These are phyloP conservation scores for Leptura quadrifasciata DNA, from an alignment of 2,888 invertebrate genomes.

Conservation along the genomic window DNA sequence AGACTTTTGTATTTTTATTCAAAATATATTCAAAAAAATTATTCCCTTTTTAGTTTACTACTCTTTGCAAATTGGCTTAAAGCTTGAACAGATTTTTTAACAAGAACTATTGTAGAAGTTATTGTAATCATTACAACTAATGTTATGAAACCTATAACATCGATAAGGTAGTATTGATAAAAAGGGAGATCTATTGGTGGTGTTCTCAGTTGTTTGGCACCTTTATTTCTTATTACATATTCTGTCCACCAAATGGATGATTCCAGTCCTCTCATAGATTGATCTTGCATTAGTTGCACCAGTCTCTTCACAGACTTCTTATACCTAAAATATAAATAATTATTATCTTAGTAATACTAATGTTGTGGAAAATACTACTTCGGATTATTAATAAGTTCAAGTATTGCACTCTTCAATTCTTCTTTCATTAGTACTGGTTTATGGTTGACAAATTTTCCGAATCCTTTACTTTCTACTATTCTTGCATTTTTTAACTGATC, in stretches of 20 bases:
- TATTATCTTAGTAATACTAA: background rate
- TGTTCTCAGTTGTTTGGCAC: constrained; percentile 60
- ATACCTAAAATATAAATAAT: constrained; percentile 29
- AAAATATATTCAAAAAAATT: background rate
- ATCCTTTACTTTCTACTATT: constrained; percentile 50
- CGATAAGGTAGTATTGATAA: constrained; percentile 62
- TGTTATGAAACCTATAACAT: constrained; percentile 57
- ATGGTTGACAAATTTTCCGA: constrained; percentile 55
- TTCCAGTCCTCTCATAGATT: constrained; percentile 60
- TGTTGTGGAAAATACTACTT: constrained; percentile 54
- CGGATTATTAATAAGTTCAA: constrained; percentile 62
- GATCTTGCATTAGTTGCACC: constrained; percentile 34
- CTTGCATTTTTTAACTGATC: constrained; percentile 63
- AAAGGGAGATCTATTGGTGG: constrained; percentile 57
- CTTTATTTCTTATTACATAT: constrained; percentile 63
- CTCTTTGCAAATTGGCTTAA: background rate
- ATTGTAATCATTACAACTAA: constrained; percentile 6
- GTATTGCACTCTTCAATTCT: constrained; percentile 59
- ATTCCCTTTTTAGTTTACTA: background rate
- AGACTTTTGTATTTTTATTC: too few species aligned
- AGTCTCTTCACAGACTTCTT: constrained; percentile 39
- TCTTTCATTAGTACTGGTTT: constrained; percentile 56
- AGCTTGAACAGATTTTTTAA: constrained; percentile 7
- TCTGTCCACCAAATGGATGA: constrained; percentile 66
- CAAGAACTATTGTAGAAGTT: background rate